Percentiles rank a stretch among this genome's conserved stretches.
Conservation (phyloP, 2,113 vertebrate genomes). For the Pristiophorus japonicus region DNA sequence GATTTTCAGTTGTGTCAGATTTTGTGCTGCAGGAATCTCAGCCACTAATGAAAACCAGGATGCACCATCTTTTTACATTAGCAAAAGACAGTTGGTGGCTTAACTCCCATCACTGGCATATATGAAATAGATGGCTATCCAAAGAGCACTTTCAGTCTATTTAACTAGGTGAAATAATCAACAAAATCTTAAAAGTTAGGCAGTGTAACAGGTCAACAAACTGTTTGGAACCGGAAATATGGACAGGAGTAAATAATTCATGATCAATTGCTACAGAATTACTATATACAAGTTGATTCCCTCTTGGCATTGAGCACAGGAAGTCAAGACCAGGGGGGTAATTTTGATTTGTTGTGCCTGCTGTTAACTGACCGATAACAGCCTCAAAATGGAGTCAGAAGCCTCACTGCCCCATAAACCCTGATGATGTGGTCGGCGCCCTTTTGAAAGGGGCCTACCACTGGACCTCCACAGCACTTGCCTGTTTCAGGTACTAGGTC, state of each 20-base stretch:
- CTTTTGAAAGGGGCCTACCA: neutral
- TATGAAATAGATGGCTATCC: neutral
- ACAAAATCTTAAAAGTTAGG: neutral
- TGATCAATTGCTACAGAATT: neutral
- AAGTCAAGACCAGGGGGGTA: neutral
- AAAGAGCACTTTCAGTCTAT: neutral
- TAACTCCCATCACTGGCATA: neutral
- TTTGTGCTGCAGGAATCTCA: constrained; percentile 18
- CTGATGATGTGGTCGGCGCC: neutral
- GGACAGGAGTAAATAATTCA: neutral
- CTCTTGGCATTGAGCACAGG: neutral
- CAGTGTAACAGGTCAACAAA: neutral
- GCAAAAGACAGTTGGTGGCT: neutral
- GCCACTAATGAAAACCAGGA: neutral
- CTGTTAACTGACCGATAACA: no score
- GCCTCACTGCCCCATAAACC: neutral
- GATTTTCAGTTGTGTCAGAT: neutral
- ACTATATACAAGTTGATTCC: neutral
- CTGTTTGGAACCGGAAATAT: neutral
- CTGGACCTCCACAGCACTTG: no score
- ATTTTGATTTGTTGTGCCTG: no score
- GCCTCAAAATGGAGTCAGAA: no score
- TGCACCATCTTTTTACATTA: neutral
- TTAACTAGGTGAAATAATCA: neutral
- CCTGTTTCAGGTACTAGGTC: neutral